phyloP scores from a whole-genome alignment of 2,888 invertebrate species.

The Embidobia sp. region DNA sequence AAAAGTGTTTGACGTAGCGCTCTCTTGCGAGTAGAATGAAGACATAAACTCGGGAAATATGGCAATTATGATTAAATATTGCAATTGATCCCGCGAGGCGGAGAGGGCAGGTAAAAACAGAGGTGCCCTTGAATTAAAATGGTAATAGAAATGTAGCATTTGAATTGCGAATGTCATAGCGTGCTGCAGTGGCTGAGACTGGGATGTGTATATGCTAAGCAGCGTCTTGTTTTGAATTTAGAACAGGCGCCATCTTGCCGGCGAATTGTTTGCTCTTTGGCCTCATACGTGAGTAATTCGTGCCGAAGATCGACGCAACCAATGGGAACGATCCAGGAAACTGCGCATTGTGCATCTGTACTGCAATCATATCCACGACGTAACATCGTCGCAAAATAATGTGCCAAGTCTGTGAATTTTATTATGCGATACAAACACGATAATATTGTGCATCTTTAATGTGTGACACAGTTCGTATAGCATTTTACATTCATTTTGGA shows the following conservation, averaged over 20 bases:
- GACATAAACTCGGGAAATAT: slow-evolving; percentile 57
- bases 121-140: slow-evolving; percentile 79
- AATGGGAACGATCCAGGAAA: slow-evolving; percentile 62
- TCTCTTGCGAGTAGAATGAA: slow-evolving; percentile 30
- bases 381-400: slow-evolving; percentile 57
- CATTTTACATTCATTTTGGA: too few relatives aligned
- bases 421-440: slow-evolving; percentile 37
- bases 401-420: slow-evolving; percentile 42
- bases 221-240: slow-evolving; percentile 81
- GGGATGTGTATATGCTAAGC: slow-evolving; percentile 81
- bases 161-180: slow-evolving; percentile 82
- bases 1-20: slow-evolving; percentile 6
- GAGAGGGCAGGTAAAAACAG: slow-evolving; percentile 47
- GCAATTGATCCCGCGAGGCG: slow-evolving; percentile 48
- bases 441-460: slow-evolving; percentile 28
- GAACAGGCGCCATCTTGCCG: slow-evolving; percentile 81
- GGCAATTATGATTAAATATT: too few relatives aligned
- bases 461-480: slow-evolving; percentile 4
- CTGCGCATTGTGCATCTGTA: slow-evolving; percentile 66
- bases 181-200: slow-evolving; percentile 72
- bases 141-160: slow-evolving; percentile 81
- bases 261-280: slow-evolving; percentile 79
- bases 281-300: slow-evolving; percentile 76
- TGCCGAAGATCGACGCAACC: slow-evolving; percentile 71
- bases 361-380: slow-evolving; percentile 72